Conservation (phyloP, 2,797 vertebrate genomes). For the Cossypha polioptera region DNA sequence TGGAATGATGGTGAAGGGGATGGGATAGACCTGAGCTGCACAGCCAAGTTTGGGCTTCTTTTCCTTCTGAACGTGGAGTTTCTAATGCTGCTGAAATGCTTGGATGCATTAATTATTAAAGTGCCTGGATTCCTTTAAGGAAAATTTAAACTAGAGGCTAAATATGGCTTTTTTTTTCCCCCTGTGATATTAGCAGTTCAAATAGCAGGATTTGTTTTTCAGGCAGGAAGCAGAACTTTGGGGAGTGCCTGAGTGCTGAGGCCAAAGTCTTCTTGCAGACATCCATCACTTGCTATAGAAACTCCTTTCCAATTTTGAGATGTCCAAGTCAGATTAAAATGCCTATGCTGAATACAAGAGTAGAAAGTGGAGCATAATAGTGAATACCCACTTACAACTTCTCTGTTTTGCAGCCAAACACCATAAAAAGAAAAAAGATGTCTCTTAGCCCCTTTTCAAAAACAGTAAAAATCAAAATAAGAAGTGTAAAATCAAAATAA, state of each 20-base stretch:
- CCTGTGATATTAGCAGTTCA: not conserved
- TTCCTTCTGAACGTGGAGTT: not conserved
- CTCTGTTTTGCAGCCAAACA: not conserved
- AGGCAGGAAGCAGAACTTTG: not conserved
- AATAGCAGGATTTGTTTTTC: not conserved
- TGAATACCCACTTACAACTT: not conserved
- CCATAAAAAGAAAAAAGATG: not conserved
- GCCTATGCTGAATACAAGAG: not conserved
- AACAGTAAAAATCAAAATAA: not conserved
- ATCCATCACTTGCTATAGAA: not conserved
- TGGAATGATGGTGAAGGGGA: not conserved
- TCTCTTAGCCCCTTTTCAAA: not conserved
- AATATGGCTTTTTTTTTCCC: not conserved
- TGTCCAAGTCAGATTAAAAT: not conserved
- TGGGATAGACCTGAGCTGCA: not conserved
- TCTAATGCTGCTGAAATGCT: not conserved
- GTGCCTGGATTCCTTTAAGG: not conserved
- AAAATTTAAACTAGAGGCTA: not conserved
- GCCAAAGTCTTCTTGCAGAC: not conserved
- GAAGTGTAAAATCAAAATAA: not conserved
- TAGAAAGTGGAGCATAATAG: not conserved
- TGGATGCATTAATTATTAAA: not conserved
- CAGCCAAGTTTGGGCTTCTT: not conserved
- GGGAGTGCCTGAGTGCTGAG: not conserved
- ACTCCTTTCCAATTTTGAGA: not conserved